These are phyloP conservation scores for Platyrinchus mystaceus DNA, from an alignment of 2,797 vertebrate genomes.

Conservation along the genomic window DNA sequence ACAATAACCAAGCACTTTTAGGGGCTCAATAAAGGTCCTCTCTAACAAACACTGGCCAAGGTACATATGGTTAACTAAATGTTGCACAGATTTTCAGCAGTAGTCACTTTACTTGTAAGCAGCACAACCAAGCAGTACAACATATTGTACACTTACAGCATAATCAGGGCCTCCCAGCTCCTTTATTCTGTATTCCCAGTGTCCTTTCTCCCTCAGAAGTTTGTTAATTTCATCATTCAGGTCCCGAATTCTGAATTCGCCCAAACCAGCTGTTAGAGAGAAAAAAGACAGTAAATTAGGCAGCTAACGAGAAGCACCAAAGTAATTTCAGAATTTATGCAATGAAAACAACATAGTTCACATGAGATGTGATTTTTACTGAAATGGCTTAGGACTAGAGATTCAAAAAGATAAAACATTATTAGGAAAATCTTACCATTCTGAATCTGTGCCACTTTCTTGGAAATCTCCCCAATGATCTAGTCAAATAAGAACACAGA, in stretches of 20 bases:
- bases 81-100: not conserved
- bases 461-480: conserved; percentile 98
- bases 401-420: not conserved
- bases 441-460: conserved; percentile 98
- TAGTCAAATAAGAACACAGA: conserved; percentile 55
- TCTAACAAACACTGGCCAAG: not conserved
- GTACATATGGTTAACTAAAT: not conserved
- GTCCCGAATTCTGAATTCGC: conserved; percentile 94
- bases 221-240: conserved; percentile 98
- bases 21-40: not conserved
- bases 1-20: not conserved
- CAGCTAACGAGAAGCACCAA: not conserved
- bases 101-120: not conserved
- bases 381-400: not conserved
- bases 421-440: conserved; percentile 83
- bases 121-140: not conserved
- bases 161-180: conserved; percentile 96
- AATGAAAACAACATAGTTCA: not conserved
- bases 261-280: conserved; percentile 85
- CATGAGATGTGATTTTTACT: not conserved
- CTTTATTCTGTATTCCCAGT: conserved; percentile 94
- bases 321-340: not conserved
- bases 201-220: conserved; percentile 92
- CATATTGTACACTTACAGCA: conserved; percentile 72
- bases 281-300: not conserved